Base-by-base conservation (phyloP, 2,888 invertebrate genomes). In the Callyntrura sp. region DNA sequence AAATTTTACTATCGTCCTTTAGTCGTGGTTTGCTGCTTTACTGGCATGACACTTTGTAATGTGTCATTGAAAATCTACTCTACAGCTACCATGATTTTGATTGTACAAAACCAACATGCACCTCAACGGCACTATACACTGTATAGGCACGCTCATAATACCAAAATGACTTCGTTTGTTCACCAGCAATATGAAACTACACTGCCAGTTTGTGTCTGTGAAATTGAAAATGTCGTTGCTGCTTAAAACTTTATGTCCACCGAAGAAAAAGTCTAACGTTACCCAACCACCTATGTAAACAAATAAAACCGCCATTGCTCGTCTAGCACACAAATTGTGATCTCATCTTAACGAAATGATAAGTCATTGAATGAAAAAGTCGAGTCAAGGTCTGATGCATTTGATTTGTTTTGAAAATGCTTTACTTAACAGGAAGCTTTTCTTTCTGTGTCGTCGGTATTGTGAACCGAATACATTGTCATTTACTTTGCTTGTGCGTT, bases 361-460 rank as follows among this genome's bases (percentile, higher is more conserved):
- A 70, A 70, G 23, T 70, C 70, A 35, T 51, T 17, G n/a, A 25
- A 79, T 79, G 6, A 78, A 78, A 83, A 57, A 62, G 57, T 68
- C 51, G 73, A 73, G 90, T 90, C 90, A 90, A 85, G 90, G 90
- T 90, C 90, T 90, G 90, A 90, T 90, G 90, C 90, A 82, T 90
- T 73, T 85, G 81, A 90, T 85, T 90, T 65, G 90, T 90, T 85
- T 90, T 81, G 90, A 90, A 90, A 90, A 84, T 60, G 85, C 85
- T 85, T 89, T 89, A 79, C 84, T 89, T 85, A 89, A 89, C 89
- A 88, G 88, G 82, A 88, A 88, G 51, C 88, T 25, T 73, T 86
- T 35, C 57, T 85, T 60, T 76, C 55, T 28, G 62, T 86, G 45
- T 48, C 55, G 20, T 17, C 60, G 55, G n/a, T 17, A 60, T 73